These are phyloP conservation scores for Cryptophagus acutangulus DNA, from an alignment of 2,888 invertebrate species.

Conservation along the genomic window DNA sequence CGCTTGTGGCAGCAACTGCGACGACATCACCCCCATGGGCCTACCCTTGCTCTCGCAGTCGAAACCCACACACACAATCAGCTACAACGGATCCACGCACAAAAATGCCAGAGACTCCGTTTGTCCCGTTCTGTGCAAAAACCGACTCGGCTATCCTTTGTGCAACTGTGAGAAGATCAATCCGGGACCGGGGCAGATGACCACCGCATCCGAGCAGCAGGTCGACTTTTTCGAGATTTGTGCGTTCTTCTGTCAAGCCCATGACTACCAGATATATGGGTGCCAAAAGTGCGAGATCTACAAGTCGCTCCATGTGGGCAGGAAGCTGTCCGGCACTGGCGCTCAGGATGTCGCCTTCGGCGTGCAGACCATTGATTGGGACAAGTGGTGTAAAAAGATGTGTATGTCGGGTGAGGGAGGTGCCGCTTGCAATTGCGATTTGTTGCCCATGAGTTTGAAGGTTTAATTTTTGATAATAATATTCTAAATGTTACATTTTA, in stretches of 20 bases:
- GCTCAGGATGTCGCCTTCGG: not conserved
- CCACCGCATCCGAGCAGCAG: conserved; percentile 12
- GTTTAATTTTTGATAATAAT: conserved; percentile 2
- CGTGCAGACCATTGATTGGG: conserved; percentile 50
- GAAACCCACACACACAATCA: conserved; percentile 11
- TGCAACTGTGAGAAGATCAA: conserved; percentile 47
- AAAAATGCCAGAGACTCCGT: conserved; percentile 49
- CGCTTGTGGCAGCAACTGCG: conserved; percentile 53
- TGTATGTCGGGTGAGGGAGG: conserved; percentile 68
- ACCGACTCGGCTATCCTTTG: conserved; percentile 57
- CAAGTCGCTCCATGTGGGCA: conserved; percentile 11
- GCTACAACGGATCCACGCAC: conserved; percentile 15
- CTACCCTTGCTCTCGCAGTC: conserved; percentile 37
- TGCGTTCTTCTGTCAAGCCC: conserved; percentile 49
- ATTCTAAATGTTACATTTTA: not conserved
- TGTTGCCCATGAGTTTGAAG: conserved; percentile 54
- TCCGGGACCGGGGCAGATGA: conserved; percentile 23
- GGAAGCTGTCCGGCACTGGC: not conserved
- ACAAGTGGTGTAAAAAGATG: conserved; percentile 60
- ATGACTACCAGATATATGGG: conserved; percentile 41
- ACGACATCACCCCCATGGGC: conserved; percentile 51
- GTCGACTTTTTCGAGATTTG: conserved; percentile 52
- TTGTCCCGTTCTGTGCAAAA: conserved; percentile 58
- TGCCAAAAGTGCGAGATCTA: conserved; percentile 51
- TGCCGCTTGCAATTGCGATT: conserved; percentile 71